Evolutionary conservation across 2,113 vertebrate genomes (phyloP), one percentile per base, ranked within the genome.

Genomic region (Grus americana): DNA sequence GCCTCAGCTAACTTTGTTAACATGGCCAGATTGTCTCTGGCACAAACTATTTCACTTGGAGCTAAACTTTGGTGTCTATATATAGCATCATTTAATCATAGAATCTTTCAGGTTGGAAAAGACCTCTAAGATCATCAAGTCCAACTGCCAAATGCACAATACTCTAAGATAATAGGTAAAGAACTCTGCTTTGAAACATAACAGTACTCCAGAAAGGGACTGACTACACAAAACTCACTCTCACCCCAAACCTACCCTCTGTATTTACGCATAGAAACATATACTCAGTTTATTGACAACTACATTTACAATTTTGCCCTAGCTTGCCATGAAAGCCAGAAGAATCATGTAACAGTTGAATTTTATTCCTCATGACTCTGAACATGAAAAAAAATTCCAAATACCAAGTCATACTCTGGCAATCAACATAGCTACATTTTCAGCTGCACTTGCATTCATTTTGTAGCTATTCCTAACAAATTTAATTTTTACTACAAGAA

Each of bases 11-110:
- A n/a, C 11, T 52, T 44, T 2, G 1, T 20, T 67, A 67, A 63
- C 3, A 3, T 10, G 23, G 78, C 29, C 54, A 72, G 0, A 0
- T 8, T 62, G 42, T 7, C 29, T 82, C 52, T 29, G 21, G 54
- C 66, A 75, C 42, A 44, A 67, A 50, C 29, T 10, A 15, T 38
- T 44, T 66, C 23, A 42, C 30, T 44, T 76, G 24, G 24, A 79
- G 32, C 5, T 89, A 38, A 86, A 79, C 38, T 63, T 47, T 2
- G 0, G 6, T 34, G 9, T 15, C 76, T 36, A 30, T 16, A 34
- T 6, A 24, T 22, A 7, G n/a, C 58, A 67, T 14, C 23, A 24
- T 15, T 38, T 73, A 42, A 42, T 42, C 40, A 42, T 42, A 42
- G 40, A 42, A 42, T 42, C 40, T 42, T 42, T 42, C 40, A 42